Evolutionary conservation across 2,797 vertebrate genomes (phyloP).

Genomic region (Thamnophis elegans): DNA sequence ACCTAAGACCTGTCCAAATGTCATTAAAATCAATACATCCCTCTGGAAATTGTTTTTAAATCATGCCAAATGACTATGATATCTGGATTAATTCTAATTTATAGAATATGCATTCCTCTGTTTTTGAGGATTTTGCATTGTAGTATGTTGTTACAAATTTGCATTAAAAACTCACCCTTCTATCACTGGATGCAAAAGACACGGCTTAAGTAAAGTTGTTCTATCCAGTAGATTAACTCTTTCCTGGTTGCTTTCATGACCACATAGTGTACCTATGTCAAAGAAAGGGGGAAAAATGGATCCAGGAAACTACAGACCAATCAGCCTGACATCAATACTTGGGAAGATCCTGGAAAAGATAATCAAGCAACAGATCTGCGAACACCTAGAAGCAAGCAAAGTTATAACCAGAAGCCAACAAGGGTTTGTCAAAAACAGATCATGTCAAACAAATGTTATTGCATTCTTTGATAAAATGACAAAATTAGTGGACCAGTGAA

Average conservation of each 20-base stretch:
- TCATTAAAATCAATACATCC: background rate
- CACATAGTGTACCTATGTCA: slow-evolving; percentile 75
- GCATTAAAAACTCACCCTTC: slow-evolving; percentile 74
- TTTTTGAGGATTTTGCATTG: background rate
- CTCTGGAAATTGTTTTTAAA: background rate
- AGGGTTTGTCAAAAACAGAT: background rate
- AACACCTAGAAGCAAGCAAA: background rate
- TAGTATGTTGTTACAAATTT: accelerated
- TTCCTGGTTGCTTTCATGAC: slow-evolving; percentile 68
- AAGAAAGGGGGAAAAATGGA: slow-evolving; percentile 14
- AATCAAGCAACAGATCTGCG: background rate
- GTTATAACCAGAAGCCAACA: background rate
- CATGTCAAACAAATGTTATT: background rate
- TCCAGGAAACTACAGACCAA: background rate
- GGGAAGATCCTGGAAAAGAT: background rate
- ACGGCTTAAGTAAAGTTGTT: slow-evolving; percentile 74
- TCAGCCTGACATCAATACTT: background rate
- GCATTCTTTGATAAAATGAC: background rate
- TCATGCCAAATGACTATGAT: background rate
- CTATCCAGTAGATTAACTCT: slow-evolving; percentile 68
- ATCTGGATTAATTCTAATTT: background rate
- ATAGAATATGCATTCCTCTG: background rate
- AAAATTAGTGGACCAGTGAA: background rate
- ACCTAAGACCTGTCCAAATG: background rate
- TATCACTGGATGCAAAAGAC: slow-evolving; percentile 76